Percentiles rank a stretch among this genome's conserved stretches.
phyloP scores from a whole-genome alignment of 2,888 invertebrate genomes.

The Megastigmus dorsalis region DNA sequence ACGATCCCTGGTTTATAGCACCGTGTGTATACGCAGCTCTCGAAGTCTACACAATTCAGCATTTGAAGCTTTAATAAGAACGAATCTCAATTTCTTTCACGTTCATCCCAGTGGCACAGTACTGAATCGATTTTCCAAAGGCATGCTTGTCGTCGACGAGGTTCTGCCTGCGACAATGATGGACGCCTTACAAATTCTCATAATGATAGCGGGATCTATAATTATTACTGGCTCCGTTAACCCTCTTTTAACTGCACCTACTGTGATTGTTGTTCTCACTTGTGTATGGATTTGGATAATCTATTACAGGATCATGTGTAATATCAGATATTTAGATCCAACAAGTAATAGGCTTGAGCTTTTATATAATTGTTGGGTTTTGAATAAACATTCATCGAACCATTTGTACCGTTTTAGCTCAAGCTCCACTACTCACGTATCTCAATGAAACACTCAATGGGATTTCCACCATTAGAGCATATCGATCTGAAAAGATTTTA shows the following conservation, averaged over 20 bases:
- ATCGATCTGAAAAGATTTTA: conserved; percentile 80
- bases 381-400: not conserved
- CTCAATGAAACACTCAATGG: conserved; percentile 85
- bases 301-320: conserved; percentile 83
- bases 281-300: conserved; percentile 79
- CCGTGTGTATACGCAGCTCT: conserved; percentile 75
- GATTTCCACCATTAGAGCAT: conserved; percentile 84
- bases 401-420: conserved; percentile 75
- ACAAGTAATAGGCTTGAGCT: conserved; percentile 79
- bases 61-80: conserved; percentile 77
- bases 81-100: conserved; percentile 85
- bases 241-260: too few species aligned
- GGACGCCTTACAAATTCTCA: conserved; percentile 76
- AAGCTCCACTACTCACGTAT: conserved; percentile 88
- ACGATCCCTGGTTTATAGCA: conserved; percentile 75
- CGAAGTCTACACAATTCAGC: conserved; percentile 77
- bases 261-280: conserved; percentile 78
- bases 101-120: conserved; percentile 88
- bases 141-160: conserved; percentile 87
- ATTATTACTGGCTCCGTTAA: conserved; percentile 80
- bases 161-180: conserved; percentile 81
- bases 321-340: conserved; percentile 81
- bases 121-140: conserved; percentile 89
- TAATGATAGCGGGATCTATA: conserved; percentile 77
- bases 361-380: not conserved